Percentiles rank a stretch among this genome's conserved stretches.
These are phyloP conservation scores for Emydura subglobosa DNA, from an alignment of 2,113 vertebrate species.

Conservation along the genomic window DNA sequence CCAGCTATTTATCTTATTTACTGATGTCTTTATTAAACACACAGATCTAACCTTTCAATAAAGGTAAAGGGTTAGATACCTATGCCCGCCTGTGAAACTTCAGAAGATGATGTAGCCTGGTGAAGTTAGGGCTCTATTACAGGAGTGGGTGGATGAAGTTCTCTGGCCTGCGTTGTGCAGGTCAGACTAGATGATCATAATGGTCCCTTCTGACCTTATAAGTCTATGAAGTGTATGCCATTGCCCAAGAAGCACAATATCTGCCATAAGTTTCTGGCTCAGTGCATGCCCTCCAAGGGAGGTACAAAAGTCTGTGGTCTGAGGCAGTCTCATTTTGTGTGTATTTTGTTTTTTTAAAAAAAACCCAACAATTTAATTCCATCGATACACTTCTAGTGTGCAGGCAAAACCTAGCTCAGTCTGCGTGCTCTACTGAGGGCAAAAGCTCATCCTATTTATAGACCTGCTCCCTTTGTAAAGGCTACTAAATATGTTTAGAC, in stretches of 20 bases:
- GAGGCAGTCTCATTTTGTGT: neutral
- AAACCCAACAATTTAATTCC: neutral
- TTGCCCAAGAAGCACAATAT: neutral
- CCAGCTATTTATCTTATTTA: neutral
- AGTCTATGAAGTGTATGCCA: neutral
- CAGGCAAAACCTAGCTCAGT: too few species aligned
- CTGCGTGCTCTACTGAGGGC: too few species aligned
- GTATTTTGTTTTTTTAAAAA: neutral
- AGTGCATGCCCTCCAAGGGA: neutral
- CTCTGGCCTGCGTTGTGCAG: too few species aligned
- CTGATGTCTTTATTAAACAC: neutral
- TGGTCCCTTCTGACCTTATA: too few species aligned
- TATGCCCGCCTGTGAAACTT: too few species aligned
- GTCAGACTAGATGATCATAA: too few species aligned
- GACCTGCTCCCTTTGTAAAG: too few species aligned
- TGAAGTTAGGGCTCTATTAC: too few species aligned
- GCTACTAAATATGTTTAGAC: too few species aligned
- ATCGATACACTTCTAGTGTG: too few species aligned
- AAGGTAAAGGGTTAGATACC: neutral
- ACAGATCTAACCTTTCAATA: neutral
- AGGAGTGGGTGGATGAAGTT: too few species aligned
- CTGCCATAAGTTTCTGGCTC: neutral
- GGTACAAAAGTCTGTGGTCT: neutral
- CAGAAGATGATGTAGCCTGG: neutral
- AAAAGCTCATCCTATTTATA: too few species aligned